Evolutionary conservation across 2,888 invertebrate genomes (phyloP), one percentile per base, ranked within the genome.

Genomic region (Caenorhabditis macrosperma): DNA sequence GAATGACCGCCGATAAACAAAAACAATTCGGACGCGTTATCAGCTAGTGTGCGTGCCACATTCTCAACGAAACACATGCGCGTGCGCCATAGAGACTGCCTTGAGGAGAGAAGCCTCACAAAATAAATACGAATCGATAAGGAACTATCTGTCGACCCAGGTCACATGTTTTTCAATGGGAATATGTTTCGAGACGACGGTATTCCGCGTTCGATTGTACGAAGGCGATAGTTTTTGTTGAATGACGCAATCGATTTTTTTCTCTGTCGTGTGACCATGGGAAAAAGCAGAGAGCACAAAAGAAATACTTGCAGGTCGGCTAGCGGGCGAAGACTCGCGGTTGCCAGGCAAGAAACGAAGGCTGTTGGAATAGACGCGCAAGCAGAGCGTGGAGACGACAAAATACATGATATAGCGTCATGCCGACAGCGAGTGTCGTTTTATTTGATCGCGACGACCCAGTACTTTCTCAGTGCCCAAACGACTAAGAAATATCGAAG

Each of bases 11-110:
- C 24, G 26, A 7, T 2, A 50, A 50, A 26, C 20, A 50, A 50
- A 50, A 50, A 50, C 50, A 50, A 3, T 12, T 38, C 15, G 33
- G 33, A 9, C 12, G 38, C 15, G 54, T 54, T 54, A 54, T 54
- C 54, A 54, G 54, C 30, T 38, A 12, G 15, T 12, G 38, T 15
- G 38, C 38, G 38, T 38, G 38, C 38, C 12, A 30, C 54, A n/a
- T 54, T 24, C 26, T 24, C 54, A 26, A 17, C 28, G 30, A 30
- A n/a, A 30, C n/a, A 24, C 30, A 26, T 17, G 26, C 54, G 54
- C 28, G n/a, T n/a, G 54, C 54, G 54, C 54, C 54, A 54, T 54
- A 30, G 54, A 54, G 54, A 54, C 54, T 54, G 54, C 30, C 17
- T n/a, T n/a, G 6, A 38, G 15, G 7, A 46, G 54, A 54, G 54